These are phyloP conservation scores for Aplochiton taeniatus DNA, from an alignment of 2,797 vertebrate species.

Conservation along the genomic window DNA sequence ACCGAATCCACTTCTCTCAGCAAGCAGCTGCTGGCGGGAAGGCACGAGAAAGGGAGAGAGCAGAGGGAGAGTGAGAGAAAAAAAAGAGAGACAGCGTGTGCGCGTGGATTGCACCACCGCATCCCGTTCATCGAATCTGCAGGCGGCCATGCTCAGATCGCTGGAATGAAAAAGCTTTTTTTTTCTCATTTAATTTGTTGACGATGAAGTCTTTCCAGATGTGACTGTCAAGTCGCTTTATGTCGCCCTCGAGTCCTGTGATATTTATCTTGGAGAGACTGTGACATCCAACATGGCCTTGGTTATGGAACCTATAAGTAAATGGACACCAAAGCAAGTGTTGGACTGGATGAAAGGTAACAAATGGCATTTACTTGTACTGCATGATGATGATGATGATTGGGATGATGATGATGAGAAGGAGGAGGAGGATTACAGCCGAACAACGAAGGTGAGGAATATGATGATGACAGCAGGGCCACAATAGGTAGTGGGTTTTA, in stretches of 20 bases:
- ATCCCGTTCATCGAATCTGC: constrained; percentile 71
- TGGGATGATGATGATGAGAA: not conserved
- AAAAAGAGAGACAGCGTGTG: constrained; percentile 52
- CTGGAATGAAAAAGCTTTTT: constrained; percentile 56
- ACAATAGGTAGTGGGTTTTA: too few species aligned
- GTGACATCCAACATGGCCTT: constrained; percentile 58
- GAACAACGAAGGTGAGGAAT: too few species aligned
- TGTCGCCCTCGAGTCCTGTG: constrained; percentile 73
- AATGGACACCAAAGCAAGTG: constrained; percentile 92
- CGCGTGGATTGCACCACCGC: constrained; percentile 82
- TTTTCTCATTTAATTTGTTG: constrained; percentile 35
- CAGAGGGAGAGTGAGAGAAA: constrained; percentile 25
- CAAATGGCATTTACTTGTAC: not conserved
- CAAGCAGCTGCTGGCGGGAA: constrained; percentile 73
- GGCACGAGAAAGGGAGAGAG: constrained; percentile 63
- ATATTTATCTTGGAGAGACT: constrained; percentile 77
- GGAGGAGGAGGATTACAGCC: too few species aligned
- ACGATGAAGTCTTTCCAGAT: constrained; percentile 63
- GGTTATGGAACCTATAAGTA: constrained; percentile 93
- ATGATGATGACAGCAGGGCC: too few species aligned
- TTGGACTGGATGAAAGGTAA: constrained; percentile 96
- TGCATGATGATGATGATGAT: not conserved
- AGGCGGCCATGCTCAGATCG: constrained; percentile 81
- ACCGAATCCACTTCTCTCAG: constrained; percentile 72
- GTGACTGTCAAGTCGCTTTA: constrained; percentile 69